These are phyloP conservation scores for Lathronympha strigana DNA, from an alignment of 2,888 invertebrate species.

Conservation along the genomic window DNA sequence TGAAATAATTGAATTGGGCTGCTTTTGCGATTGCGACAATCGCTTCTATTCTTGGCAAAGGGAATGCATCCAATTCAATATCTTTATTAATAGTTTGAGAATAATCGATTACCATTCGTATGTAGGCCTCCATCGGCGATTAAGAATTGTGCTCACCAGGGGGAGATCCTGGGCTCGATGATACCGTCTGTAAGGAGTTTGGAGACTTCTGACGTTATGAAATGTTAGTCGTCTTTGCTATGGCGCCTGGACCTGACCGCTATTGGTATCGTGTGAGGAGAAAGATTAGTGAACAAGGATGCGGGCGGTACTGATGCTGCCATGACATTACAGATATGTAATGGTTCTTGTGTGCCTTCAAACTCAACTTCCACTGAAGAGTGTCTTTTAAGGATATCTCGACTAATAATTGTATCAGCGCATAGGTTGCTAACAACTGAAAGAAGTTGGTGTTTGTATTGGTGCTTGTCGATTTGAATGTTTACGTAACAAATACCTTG, in stretches of 20 bases:
- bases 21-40: background rate
- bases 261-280: background rate
- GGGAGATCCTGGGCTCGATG: background rate
- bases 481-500: background rate
- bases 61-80: background rate
- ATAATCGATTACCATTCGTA: background rate
- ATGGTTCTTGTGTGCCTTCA: background rate
- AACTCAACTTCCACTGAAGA: conserved; percentile 5
- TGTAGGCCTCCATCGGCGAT: background rate
- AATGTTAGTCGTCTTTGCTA: background rate
- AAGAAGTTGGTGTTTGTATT: conserved; percentile 5
- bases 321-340: background rate
- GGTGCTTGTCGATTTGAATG: background rate
- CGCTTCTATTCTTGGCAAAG: background rate
- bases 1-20: background rate
- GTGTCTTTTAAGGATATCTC: conserved; percentile 2
- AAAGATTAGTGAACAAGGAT: background rate
- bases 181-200: background rate
- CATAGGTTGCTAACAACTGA: conserved; percentile 5
- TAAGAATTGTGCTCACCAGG: background rate
- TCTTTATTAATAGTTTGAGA: background rate
- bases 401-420: conserved; percentile 9
- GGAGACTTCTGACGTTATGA: background rate
- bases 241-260: background rate
- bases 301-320: background rate